Evolutionary conservation across 2,888 invertebrate genomes (phyloP), one percentile per base, ranked within the genome.

Genomic region (Agriotes lineatus): DNA sequence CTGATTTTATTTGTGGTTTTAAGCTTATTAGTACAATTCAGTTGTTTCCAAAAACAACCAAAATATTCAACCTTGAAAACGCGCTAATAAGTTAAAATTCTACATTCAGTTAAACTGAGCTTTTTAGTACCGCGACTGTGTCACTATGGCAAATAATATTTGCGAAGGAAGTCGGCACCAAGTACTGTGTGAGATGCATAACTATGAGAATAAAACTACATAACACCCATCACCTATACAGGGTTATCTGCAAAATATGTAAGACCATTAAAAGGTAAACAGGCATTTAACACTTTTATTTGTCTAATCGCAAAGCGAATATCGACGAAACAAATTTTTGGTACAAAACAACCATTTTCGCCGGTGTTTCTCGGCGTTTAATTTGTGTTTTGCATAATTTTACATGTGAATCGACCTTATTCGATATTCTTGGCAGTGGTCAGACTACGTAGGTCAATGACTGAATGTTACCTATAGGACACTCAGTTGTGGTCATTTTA

Each of bases 401-500:
- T 42, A 20, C 30, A 9, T 33, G 30, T 48, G 59, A 60, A 18
- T 35, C 59, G 22, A 60, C 48, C 59, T 60, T 44, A 42, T 60
- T 45, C 12, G 6, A 18, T 60, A 48, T n/a, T 60, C 59, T 60
- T 60, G 59, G 59, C 45, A 18, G 6, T 54, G 60, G 58, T 65
- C 65, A 58, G 57, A 59, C 65, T 59, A 45, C 56, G 33, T 66
- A 33, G 66, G 66, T 66, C 66, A 66, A 66, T 54, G 66, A 66
- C 66, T 66, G 54, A 59, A 60, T 45, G 66, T 66, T 66, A 66
- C 66, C 66, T 66, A 54, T 59, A 66, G 66, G 54, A 66, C 59
- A 66, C 18, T 45, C 42, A 42, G 52, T 66, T 59, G 59, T 66
- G 60, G 60, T 66, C 54, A 66, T 66, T 65, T 65, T 22, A 65